Evolutionary conservation across 1,140 invertebrate species (phyloP).

Genomic region (Pissodes strobi): DNA sequence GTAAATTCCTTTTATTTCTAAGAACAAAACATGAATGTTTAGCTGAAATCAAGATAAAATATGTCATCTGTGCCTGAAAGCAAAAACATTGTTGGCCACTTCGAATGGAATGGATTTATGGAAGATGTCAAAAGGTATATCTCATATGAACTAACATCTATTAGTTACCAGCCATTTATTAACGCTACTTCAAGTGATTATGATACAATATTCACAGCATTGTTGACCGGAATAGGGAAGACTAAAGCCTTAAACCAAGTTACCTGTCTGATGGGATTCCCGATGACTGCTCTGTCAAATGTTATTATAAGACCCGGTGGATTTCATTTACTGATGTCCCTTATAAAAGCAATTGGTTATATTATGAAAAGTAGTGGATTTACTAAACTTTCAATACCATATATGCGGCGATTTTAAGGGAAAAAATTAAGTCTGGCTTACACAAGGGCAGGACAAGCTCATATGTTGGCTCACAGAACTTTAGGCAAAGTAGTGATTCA

Average conservation of each 20-base stretch:
- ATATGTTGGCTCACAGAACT: slow-evolving; percentile 48
- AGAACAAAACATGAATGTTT: neutral
- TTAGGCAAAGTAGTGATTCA: slow-evolving; percentile 36
- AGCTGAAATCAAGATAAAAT: neutral
- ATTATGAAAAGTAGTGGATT: slow-evolving; percentile 37
- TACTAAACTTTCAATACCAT: slow-evolving; percentile 13
- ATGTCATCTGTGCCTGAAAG: slow-evolving; percentile 24
- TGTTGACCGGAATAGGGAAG: slow-evolving; percentile 45
- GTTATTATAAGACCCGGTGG: slow-evolving; percentile 52
- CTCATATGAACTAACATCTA: neutral
- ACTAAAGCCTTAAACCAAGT: slow-evolving; percentile 32
- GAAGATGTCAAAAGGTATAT: slow-evolving; percentile 12
- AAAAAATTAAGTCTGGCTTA: slow-evolving; percentile 47
- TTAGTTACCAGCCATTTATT: slow-evolving; percentile 12
- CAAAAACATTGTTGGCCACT: slow-evolving; percentile 18
- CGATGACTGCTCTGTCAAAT: slow-evolving; percentile 46
- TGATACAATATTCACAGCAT: too few species aligned
- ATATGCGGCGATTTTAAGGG: slow-evolving; percentile 24
- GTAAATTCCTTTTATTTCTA: too few species aligned
- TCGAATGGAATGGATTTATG: slow-evolving; percentile 43
- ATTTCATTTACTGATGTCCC: slow-evolving; percentile 50
- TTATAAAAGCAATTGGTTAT: slow-evolving; percentile 31
- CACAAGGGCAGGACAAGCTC: slow-evolving; percentile 51
- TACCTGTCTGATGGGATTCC: slow-evolving; percentile 49
- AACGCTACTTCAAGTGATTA: slow-evolving; percentile 11